These are phyloP conservation scores for Cyprinodon variegatus DNA, from an alignment of 2,113 vertebrate species.

Conservation along the genomic window DNA sequence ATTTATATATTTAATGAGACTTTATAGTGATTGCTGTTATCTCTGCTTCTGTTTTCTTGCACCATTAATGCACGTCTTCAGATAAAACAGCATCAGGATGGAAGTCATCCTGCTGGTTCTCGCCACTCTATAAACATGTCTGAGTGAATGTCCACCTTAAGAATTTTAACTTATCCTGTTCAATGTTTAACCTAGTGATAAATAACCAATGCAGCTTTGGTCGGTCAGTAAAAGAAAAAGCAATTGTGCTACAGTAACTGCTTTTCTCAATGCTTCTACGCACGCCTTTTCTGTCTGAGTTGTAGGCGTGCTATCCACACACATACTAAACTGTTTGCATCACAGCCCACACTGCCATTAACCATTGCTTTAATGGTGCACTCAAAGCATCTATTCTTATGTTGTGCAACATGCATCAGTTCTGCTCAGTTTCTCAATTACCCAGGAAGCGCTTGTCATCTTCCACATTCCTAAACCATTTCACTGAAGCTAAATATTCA, in stretches of 20 bases:
- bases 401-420: constrained; percentile 22
- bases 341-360: constrained; percentile 20
- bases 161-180: constrained; percentile 6
- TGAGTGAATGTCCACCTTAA: constrained; percentile 9
- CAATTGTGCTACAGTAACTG: background rate
- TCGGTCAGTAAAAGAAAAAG: background rate
- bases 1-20: constrained; percentile 26
- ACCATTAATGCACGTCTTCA: constrained; percentile 34
- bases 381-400: constrained; percentile 3
- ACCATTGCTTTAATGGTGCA: constrained; percentile 18
- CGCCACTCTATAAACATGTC: constrained; percentile 7
- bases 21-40: constrained; percentile 34
- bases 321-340: constrained; percentile 8
- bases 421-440: constrained; percentile 20
- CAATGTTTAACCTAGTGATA: constrained; percentile 1
- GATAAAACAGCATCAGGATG: constrained; percentile 31
- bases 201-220: background rate
- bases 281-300: constrained; percentile 1
- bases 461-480: no score
- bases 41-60: constrained; percentile 10
- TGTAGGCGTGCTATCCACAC: constrained; percentile 22
- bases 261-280: constrained; percentile 29
- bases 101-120: constrained; percentile 12
- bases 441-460: background rate
- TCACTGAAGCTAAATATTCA: no score